Conservation (phyloP, 1,140 invertebrate genomes). For the Berghia stephanieae region DNA sequence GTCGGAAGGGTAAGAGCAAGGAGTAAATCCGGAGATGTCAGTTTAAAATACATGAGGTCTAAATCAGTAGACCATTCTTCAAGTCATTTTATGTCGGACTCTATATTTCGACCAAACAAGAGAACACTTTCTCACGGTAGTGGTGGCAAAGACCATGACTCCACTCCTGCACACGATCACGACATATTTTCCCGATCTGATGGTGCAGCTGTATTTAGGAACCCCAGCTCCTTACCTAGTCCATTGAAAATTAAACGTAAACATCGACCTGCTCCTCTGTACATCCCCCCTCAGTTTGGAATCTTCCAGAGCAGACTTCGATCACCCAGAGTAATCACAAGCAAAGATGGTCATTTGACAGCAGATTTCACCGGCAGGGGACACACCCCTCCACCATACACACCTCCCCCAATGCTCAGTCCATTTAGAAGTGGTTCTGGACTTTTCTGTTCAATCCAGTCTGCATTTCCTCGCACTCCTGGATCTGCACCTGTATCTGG, state of each 20-base stretch:
- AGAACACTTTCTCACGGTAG: too few species aligned
- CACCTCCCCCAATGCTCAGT: conserved; percentile 90
- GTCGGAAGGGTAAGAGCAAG: conserved; percentile 40
- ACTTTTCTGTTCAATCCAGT: conserved; percentile 75
- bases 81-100: conserved; percentile 55
- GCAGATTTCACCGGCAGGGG: conserved; percentile 34
- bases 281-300: conserved; percentile 70
- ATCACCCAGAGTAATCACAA: conserved; percentile 69
- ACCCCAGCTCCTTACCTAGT: conserved; percentile 71
- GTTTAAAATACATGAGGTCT: conserved; percentile 50
- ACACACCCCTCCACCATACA: conserved; percentile 76
- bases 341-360: conserved; percentile 35
- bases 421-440: conserved; percentile 87
- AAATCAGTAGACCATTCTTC: conserved; percentile 55
- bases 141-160: conserved; percentile 38
- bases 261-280: conserved; percentile 73
- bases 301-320: conserved; percentile 70
- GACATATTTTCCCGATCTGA: conserved; percentile 58
- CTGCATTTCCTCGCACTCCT: conserved; percentile 49
- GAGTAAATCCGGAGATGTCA: conserved; percentile 58
- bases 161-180: too few species aligned
- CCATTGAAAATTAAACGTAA: conserved; percentile 70
- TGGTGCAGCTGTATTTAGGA: conserved; percentile 78
- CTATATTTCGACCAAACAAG: conserved; percentile 40
- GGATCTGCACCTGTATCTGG: conserved; percentile 56